Conservation (phyloP, 2,797 vertebrate species). For the Clarias pachynema region DNA sequence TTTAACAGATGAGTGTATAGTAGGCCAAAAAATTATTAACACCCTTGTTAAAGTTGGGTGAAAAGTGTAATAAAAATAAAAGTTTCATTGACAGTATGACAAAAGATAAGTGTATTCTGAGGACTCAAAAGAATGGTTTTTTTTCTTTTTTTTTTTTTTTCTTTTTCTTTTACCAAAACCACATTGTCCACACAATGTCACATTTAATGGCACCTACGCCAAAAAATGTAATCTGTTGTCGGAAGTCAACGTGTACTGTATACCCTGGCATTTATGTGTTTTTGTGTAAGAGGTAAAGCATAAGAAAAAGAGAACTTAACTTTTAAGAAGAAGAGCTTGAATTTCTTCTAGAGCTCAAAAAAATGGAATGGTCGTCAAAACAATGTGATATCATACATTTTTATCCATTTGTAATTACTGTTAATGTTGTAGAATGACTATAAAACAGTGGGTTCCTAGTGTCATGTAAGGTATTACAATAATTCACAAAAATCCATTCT, state of each 20-base stretch:
- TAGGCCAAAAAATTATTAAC: neutral
- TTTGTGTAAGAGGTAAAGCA: neutral
- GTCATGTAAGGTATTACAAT: neutral
- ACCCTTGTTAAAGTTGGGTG: neutral
- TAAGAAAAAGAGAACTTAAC: neutral
- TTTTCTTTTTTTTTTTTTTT: neutral
- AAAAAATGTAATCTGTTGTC: neutral
- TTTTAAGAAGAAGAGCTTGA: neutral
- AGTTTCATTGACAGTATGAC: neutral
- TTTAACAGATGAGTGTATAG: neutral
- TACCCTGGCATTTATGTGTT: neutral
- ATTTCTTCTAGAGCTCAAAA: neutral
- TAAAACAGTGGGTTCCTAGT: neutral
- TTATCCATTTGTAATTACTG: neutral
- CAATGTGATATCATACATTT: neutral
- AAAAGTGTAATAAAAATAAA: neutral
- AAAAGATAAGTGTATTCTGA: neutral
- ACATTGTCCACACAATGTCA: too few species aligned
- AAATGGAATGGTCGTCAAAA: neutral
- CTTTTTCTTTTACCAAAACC: neutral
- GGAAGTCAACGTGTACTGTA: neutral
- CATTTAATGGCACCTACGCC: neutral
- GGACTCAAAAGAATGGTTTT: neutral
- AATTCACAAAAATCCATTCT: neutral
- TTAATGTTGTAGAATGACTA: neutral